Evolutionary conservation across 2,888 invertebrate genomes (phyloP).

Genomic region (Lomographa bimaculata): DNA sequence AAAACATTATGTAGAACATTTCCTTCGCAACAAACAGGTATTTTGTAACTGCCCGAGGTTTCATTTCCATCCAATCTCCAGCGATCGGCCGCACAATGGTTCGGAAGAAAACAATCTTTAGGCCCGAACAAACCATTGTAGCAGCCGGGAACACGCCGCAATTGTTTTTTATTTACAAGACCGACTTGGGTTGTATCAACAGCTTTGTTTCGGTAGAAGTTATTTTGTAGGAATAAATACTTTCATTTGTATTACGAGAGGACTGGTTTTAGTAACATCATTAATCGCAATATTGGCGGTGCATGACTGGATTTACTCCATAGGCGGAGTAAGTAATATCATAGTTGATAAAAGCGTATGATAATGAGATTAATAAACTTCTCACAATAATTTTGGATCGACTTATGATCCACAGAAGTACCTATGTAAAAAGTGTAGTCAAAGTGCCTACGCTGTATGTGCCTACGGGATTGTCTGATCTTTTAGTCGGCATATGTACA

Average conservation of each 20-base stretch:
- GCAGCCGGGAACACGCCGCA: constrained; percentile 28
- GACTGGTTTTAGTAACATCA: too few relatives aligned
- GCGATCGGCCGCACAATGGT: constrained; percentile 60
- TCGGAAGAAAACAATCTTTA: constrained; percentile 68
- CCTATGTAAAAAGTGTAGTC: too few relatives aligned
- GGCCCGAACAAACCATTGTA: constrained; percentile 46
- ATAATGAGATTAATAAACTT: too few relatives aligned
- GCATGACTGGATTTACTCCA: too few relatives aligned
- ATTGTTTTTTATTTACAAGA: constrained; percentile 53
- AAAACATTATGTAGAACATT: constrained; percentile 14
- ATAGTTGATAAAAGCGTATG: too few relatives aligned
- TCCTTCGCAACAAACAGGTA: constrained; percentile 20
- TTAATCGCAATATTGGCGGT: too few relatives aligned
- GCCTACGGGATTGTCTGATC: too few relatives aligned
- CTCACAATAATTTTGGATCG: too few relatives aligned
- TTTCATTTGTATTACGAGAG: neutral
- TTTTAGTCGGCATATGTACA: too few relatives aligned
- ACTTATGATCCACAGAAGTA: too few relatives aligned
- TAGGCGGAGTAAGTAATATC: too few relatives aligned
- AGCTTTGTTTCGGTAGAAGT: neutral
- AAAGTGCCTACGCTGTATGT: too few relatives aligned
- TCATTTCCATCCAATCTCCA: constrained; percentile 59
- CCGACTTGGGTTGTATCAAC: constrained; percentile 13
- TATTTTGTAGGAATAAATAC: neutral
- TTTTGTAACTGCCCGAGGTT: constrained; percentile 40